Conservation (phyloP, 2,888 invertebrate species). For the Aproaerema taeniolella region DNA sequence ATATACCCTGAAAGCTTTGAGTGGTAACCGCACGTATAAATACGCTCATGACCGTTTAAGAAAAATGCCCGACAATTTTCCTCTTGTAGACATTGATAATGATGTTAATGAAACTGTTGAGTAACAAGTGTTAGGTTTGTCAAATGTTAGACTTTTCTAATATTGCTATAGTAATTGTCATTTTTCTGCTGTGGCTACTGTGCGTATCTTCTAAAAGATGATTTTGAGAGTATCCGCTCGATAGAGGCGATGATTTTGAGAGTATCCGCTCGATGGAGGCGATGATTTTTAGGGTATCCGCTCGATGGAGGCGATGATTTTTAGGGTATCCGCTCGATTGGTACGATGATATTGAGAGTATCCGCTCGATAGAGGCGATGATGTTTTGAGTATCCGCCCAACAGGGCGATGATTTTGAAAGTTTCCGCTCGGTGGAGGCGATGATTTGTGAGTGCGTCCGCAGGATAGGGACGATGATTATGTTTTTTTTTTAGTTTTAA, state of each 20-base stretch:
- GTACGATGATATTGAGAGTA: too few species aligned
- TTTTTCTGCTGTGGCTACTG: too few species aligned
- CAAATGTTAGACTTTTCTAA: background rate
- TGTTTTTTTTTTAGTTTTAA: background rate
- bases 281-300: background rate
- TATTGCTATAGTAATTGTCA: too few species aligned
- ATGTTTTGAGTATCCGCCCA: background rate
- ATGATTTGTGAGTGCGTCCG: too few species aligned
- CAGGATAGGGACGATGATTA: too few species aligned
- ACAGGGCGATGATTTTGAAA: background rate
- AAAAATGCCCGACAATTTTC: constrained; percentile 6
- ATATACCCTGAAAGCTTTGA: constrained; percentile 17
- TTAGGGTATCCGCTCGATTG: too few species aligned
- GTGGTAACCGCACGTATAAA: constrained; percentile 20
- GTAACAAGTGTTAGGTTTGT: background rate
- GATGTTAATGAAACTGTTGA: background rate
- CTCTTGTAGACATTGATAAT: background rate
- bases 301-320: background rate
- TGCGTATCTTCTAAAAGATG: too few species aligned
- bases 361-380: background rate
- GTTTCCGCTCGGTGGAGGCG: too few species aligned
- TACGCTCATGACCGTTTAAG: constrained; percentile 21
- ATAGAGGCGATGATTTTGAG: background rate
- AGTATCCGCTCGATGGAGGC: background rate
- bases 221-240: background rate